Conservation (phyloP, 2,888 invertebrate genomes). For the Stegana nigrithorax region DNA sequence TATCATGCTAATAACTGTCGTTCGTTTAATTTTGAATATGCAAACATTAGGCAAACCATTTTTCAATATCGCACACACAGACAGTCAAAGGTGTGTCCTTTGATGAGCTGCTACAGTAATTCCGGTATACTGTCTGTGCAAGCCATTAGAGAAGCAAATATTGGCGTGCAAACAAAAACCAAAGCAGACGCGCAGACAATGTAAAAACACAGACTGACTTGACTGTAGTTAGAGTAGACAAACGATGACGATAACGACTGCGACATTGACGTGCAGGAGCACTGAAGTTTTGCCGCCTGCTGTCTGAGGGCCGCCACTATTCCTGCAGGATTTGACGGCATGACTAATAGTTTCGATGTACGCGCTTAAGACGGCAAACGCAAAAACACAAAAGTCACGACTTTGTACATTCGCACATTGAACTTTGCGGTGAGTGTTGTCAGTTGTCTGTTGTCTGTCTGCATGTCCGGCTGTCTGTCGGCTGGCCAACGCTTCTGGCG, state of each 20-base stretch:
- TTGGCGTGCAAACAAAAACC: conserved; percentile 1
- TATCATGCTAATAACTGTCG: no score
- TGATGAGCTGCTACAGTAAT: no score
- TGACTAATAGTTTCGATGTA: conserved; percentile 24
- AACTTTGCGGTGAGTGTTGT: conserved; percentile 13
- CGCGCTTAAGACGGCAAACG: conserved; percentile 3
- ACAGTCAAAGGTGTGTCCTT: no score
- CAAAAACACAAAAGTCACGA: background rate
- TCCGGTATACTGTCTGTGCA: conserved; percentile 1
- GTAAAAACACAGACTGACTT: background rate
- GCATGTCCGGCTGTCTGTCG: background rate
- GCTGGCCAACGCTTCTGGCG: background rate
- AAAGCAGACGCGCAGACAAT: background rate
- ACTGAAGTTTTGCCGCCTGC: no score
- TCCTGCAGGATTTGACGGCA: conserved; percentile 2
- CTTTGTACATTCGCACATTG: conserved; percentile 6
- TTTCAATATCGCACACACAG: no score
- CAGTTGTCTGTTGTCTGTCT: no score
- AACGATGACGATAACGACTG: no score
- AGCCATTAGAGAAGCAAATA: conserved; percentile 3
- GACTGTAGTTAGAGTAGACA: background rate
- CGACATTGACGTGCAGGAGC: no score
- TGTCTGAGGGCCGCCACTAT: no score
- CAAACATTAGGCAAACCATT: no score
- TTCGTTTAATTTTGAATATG: no score